phyloP scores from a whole-genome alignment of 2,888 invertebrate genomes.

The Tenthredo distinguenda region DNA sequence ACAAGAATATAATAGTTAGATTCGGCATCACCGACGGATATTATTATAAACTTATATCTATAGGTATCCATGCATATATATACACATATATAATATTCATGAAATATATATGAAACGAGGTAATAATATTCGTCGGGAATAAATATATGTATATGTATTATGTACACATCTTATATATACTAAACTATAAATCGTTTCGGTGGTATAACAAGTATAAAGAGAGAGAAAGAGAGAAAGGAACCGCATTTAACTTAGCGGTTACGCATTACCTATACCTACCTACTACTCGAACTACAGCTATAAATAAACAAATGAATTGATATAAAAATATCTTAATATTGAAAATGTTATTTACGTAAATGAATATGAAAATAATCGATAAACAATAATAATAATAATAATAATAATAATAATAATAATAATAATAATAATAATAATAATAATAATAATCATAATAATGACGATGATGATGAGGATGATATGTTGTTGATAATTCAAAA shows the following conservation, averaged over 20 bases:
- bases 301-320: conserved; percentile 12
- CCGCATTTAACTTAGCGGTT: conserved; percentile 10
- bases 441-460: not conserved
- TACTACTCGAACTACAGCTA: not conserved
- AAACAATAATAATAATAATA: conserved; percentile 57
- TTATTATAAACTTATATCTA: not conserved
- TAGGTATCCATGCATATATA: not conserved
- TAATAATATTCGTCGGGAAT: conserved; percentile 29
- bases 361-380: conserved; percentile 33
- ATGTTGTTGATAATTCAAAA: conserved; percentile 25
- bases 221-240: not conserved
- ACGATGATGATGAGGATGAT: not conserved
- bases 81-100: not conserved
- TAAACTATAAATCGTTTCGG: conserved; percentile 28
- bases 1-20: conserved; percentile 19
- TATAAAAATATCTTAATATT: conserved; percentile 32
- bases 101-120: not conserved
- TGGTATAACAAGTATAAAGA: not conserved
- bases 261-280: not conserved
- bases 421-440: conserved; percentile 57
- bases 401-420: conserved; percentile 57
- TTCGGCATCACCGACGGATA: conserved; percentile 28
- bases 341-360: conserved; percentile 56
- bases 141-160: not conserved
- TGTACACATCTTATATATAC: not conserved